Evolutionary conservation across 2,797 vertebrate species (phyloP), one percentile per base, ranked within the genome.

Genomic region (Girardinus metallicus): DNA sequence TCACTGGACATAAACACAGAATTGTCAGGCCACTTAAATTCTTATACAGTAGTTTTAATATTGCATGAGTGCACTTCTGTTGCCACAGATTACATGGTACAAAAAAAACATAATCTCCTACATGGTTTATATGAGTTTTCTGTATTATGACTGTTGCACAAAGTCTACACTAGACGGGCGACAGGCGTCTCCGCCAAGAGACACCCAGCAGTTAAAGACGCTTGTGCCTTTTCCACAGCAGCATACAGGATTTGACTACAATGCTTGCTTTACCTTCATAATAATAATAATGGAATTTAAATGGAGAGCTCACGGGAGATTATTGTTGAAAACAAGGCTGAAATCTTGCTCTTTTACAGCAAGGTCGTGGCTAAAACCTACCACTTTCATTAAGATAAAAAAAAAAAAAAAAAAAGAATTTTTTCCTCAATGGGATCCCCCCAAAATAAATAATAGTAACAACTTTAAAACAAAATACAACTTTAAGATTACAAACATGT

Each of bases 371-470:
- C 90, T 92, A 90, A 91, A 75, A 89, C 80, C 86, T 89, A 91
- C 86, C 86, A 91, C 83, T 85, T 92, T 82, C 81, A 85, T 83
- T n/a, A n/a, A n/a, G n/a, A n/a, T n/a, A n/a, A n/a, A n/a, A n/a
- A 84, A 85, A 86, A 71, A 73, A 88, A 89, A 88, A 87, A 89
- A 88, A 88, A 92, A 51, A 71, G 68, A 85, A 36, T 2, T 6
- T 66, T 76, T 73, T 79, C 36, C 36, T 31, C 80, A 75, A 83
- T 51, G 64, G 60, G 34, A 29, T 41, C 74, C 47, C 74, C 76
- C 74, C 74, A 80, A 88, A 95, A 95, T 94, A 94, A 95, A 92
- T 94, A 93, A 95, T 84, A 90, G 84, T 85, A 85, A 92, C 84
- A 90, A 85, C 85, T 91, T 89, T 75, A 88, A 81, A 88, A 74